Evolutionary conservation across 2,113 vertebrate species (phyloP).

Genomic region (Dasyurus viverrinus): DNA sequence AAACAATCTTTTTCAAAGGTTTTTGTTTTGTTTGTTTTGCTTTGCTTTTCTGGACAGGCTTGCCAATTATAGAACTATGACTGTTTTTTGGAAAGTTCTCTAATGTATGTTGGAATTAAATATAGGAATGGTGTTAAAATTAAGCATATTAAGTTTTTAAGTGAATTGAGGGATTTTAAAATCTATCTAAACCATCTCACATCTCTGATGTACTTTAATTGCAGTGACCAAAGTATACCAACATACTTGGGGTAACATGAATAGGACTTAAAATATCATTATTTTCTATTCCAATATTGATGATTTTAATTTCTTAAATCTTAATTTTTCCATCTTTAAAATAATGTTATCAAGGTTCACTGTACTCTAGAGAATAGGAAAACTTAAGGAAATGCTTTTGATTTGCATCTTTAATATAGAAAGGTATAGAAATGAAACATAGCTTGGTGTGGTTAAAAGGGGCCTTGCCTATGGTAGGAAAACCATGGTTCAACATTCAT

Average conservation of each 20-base stretch:
- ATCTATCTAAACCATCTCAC: neutral
- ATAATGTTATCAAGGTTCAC: neutral
- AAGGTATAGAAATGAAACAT: neutral
- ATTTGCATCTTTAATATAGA: neutral
- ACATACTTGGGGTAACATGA: neutral
- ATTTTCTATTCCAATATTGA: neutral
- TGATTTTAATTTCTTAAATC: neutral
- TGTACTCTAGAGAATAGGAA: neutral
- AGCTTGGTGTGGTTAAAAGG: neutral
- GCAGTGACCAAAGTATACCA: neutral
- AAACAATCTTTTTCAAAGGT: neutral
- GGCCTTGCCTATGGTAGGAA: neutral
- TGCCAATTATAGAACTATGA: neutral
- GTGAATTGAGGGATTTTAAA: neutral
- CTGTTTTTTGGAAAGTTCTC: conserved; percentile 11
- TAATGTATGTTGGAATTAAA: conserved; percentile 15
- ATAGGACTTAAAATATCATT: neutral
- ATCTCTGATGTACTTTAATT: neutral
- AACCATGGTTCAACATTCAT: neutral
- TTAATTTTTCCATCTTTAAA: neutral
- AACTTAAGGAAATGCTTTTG: neutral
- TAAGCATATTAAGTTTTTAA: neutral
- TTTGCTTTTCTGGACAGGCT: neutral
- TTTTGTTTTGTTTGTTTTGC: neutral
- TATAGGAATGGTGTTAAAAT: neutral